A percentile compares a stretch with the other conserved stretches of the same genome.
These are phyloP conservation scores for Salticus scenicus DNA, from an alignment of 2,888 invertebrate genomes.

Conservation along the genomic window DNA sequence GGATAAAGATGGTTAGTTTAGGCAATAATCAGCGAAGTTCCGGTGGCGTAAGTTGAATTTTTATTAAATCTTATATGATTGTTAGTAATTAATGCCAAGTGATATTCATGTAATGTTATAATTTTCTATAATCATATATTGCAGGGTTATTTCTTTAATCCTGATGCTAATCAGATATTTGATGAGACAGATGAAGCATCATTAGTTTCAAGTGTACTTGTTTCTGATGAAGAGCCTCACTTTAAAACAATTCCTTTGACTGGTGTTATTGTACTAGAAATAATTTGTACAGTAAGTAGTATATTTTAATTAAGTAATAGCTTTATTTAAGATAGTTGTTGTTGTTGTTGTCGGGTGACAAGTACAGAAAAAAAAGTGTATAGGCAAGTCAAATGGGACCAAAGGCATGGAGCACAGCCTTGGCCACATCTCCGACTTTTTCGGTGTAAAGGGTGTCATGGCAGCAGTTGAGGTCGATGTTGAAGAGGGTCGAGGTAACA, in stretches of 20 bases:
- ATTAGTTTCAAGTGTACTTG: slow-evolving; percentile 57
- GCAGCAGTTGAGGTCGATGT: too few relatives aligned
- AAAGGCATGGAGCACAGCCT: too few relatives aligned
- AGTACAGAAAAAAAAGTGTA: too few relatives aligned
- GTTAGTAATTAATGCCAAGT: too few relatives aligned
- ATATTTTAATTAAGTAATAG: slow-evolving; percentile 22
- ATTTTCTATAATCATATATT: too few relatives aligned
- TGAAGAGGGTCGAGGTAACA: too few relatives aligned
- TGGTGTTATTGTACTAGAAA: slow-evolving; percentile 48
- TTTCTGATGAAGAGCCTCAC: slow-evolving; percentile 54
- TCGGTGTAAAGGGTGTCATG: too few relatives aligned
- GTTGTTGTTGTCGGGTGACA: too few relatives aligned
- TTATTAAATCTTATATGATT: too few relatives aligned
- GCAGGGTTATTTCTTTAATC: slow-evolving; percentile 52
- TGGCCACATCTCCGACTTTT: too few relatives aligned
- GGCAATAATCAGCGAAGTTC: slow-evolving; percentile 40
- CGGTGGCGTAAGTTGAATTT: slow-evolving; percentile 45
- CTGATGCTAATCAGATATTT: slow-evolving; percentile 34
- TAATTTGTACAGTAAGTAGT: slow-evolving; percentile 57
- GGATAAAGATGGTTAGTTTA: slow-evolving; percentile 42
- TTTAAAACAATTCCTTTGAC: slow-evolving; percentile 52
- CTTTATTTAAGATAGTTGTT: slow-evolving; percentile 27
- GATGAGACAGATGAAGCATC: slow-evolving; percentile 66
- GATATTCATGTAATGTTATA: too few relatives aligned
- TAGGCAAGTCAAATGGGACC: too few relatives aligned